These are phyloP conservation scores for Syngnathoides biaculeatus DNA, from an alignment of 2,113 vertebrate species.

Conservation along the genomic window DNA sequence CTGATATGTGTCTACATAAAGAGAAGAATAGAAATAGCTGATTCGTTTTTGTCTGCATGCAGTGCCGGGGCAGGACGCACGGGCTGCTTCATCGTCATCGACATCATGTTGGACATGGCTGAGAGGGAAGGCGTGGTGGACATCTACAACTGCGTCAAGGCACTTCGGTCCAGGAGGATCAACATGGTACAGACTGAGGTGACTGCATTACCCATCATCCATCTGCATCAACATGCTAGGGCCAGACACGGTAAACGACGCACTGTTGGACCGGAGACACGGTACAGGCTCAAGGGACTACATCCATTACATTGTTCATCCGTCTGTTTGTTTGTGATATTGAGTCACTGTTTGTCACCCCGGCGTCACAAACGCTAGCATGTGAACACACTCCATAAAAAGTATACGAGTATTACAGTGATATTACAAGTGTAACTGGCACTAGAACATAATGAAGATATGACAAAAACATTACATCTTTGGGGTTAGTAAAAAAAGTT, in stretches of 20 bases:
- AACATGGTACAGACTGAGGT: conserved; percentile 99
- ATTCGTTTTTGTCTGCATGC: conserved; percentile 1
- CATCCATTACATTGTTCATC: conserved; percentile 1
- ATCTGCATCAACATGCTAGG: conserved; percentile 59
- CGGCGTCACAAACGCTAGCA: background rate
- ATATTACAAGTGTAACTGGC: too few species aligned
- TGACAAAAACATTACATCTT: background rate
- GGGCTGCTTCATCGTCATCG: conserved; percentile 97
- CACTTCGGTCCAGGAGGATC: conserved; percentile 92
- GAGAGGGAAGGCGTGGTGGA: conserved; percentile 97
- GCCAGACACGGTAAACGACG: conserved; percentile 2
- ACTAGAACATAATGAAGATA: background rate
- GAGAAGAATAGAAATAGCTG: background rate
- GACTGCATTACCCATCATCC: conserved; percentile 73
- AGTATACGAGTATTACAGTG: background rate
- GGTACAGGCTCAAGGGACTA: conserved; percentile 25
- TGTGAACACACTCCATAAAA: background rate
- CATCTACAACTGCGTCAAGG: conserved; percentile 99
- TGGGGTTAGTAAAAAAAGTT: background rate
- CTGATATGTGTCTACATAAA: background rate
- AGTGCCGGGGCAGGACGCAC: conserved; percentile 96
- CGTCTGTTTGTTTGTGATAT: background rate
- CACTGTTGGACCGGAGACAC: conserved; percentile 16
- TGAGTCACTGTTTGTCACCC: background rate
- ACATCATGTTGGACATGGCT: conserved; percentile 99